phyloP scores from a whole-genome alignment of 2,797 vertebrate species.

The Sparus aurata region DNA sequence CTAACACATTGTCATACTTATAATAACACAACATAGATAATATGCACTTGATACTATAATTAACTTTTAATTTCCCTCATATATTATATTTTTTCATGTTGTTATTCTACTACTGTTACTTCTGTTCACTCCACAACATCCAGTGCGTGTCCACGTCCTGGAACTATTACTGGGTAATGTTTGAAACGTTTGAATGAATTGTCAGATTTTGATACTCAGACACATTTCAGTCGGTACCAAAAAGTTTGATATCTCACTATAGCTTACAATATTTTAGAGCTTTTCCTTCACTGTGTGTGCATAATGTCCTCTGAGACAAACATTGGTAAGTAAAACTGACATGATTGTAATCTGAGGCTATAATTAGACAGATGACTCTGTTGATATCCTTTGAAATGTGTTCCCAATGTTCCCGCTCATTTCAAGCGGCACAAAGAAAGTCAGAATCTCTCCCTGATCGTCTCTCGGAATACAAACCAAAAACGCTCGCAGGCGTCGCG shows the following conservation, averaged over 20 bases:
- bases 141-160: too few relatives aligned
- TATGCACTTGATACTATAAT: neutral
- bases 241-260: neutral
- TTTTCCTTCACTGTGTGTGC: neutral
- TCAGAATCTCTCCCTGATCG: too few relatives aligned
- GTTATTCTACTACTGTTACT: neutral
- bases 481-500: neutral
- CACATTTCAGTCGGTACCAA: neutral
- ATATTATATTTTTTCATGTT: neutral
- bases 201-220: too few relatives aligned
- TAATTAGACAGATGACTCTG: neutral
- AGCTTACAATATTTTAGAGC: neutral
- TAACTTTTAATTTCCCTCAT: neutral
- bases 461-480: neutral
- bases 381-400: neutral
- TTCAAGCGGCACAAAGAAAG: neutral
- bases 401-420: neutral
- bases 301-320: neutral
- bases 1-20: too few relatives aligned
- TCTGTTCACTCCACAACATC: neutral
- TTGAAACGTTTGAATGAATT: neutral
- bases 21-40: too few relatives aligned
- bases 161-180: neutral
- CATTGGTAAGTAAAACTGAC: neutral
- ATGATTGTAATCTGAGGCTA: neutral